Evolutionary conservation across 2,888 invertebrate genomes (phyloP), one percentile per base, ranked within the genome.

Genomic region (Steinernema hermaphroditum): DNA sequence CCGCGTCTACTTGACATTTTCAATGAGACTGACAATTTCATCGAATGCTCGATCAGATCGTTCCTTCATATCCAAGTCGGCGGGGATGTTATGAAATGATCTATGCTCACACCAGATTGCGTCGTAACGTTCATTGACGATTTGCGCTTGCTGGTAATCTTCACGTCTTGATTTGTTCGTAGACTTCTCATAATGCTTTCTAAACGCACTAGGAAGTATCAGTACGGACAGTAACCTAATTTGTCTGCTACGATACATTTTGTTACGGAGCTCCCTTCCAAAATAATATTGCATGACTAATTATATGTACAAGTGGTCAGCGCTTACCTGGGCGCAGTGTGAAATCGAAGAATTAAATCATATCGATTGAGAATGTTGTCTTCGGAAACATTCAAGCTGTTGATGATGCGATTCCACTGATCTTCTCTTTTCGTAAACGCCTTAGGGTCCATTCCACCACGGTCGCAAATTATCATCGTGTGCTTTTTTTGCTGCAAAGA

Each of bases 401-500:
- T 29, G 6, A 79, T 50, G 37, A 75, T 72, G 14, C 14, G 24
- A 9, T 70, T 54, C 78, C 76, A 79, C 16, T 62, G 41, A 16
- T 71, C 19, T 12, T 76, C 73, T 8, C 29, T 44, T 27, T 34
- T n/a, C 12, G 78, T 72, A 68, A 62, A 78, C 8, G 68, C 76
- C 69, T 79, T 78, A 9, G 76, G 73, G 46, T 78, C 78, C 78
- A 78, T 69, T 4, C 72, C 78, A 14, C 78, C 78, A 16, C 78
- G 49, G 41, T 78, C 78, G 49, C 78, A 78, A n/a, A 78, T 74
- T 14, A 77, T 77, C n/a, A 77, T 24, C n/a, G 76, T 76, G 70
- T 76, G 34, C 16, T 37, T 73, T 19, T 24, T 68, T 29, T 71
- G 14, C 57, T 43, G 29, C 29, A 37, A 22, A 34, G 8, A 44